Percentiles rank a stretch among this genome's conserved stretches.
Conservation (phyloP, 2,113 vertebrate genomes). For the Antennarius striatus region DNA sequence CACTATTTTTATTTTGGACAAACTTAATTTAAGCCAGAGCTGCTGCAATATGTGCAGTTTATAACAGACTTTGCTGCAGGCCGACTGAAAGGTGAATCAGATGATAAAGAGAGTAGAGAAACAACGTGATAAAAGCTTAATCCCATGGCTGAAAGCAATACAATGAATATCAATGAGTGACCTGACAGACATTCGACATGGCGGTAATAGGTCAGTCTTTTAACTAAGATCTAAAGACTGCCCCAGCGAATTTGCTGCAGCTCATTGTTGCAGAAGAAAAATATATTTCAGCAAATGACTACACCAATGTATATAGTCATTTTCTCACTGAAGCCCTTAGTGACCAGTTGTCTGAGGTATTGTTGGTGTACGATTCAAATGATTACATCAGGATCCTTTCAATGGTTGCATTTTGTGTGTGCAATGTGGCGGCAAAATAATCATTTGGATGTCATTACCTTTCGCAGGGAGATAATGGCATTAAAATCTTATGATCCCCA, state of each 20-base stretch:
- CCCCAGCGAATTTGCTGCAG: constrained; percentile 21
- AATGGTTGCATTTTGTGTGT: constrained; percentile 27
- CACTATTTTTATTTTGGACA: background rate
- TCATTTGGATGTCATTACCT: constrained; percentile 64
- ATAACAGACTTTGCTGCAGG: constrained; percentile 33
- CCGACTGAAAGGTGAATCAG: constrained; percentile 28
- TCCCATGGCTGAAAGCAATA: constrained; percentile 40
- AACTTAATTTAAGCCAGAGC: constrained; percentile 17
- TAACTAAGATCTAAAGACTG: constrained; percentile 41
- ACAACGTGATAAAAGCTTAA: constrained; percentile 32
- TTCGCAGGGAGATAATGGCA: constrained; percentile 43
- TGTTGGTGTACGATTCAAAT: constrained; percentile 44
- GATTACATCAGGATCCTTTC: constrained; percentile 34
- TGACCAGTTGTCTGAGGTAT: constrained; percentile 28
- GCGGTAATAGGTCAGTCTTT: constrained; percentile 49
- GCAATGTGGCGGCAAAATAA: constrained; percentile 61
- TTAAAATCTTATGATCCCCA: constrained; percentile 47
- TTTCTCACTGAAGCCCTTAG: constrained; percentile 26
- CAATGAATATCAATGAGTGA: constrained; percentile 66
- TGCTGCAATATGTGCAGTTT: constrained; percentile 24
- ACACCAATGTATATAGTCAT: constrained; percentile 28
- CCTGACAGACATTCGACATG: constrained; percentile 58
- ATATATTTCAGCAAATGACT: constrained; percentile 27
- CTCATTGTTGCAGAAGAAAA: constrained; percentile 34
- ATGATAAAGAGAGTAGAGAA: constrained; percentile 24